Evolutionary conservation across 2,113 vertebrate species (phyloP).

Genomic region (Trachemys scripta): DNA sequence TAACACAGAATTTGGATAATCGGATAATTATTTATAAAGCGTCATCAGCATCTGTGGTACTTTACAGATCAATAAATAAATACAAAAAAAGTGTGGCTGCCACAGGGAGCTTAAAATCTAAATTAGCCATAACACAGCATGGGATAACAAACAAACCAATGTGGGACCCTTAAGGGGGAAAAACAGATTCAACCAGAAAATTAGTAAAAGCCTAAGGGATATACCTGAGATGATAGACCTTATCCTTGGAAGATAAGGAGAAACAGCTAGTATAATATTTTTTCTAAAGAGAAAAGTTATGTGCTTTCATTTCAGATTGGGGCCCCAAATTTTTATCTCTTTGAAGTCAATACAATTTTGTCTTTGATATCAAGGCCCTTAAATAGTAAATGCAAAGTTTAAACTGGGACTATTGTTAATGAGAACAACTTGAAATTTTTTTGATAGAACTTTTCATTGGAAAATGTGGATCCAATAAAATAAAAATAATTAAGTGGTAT

Average conservation of each 20-base stretch:
- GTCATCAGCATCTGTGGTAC: not conserved
- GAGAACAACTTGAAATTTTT: too few relatives aligned
- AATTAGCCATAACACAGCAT: not conserved
- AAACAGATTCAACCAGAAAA: not conserved
- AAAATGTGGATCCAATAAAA: too few relatives aligned
- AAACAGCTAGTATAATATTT: not conserved
- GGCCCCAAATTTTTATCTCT: not conserved
- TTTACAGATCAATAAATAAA: not conserved
- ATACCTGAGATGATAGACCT: too few relatives aligned
- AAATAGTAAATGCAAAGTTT: not conserved
- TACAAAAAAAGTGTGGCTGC: not conserved
- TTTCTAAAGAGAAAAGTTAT: not conserved
- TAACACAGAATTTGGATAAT: not conserved
- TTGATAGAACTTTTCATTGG: too few relatives aligned
- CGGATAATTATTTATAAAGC: not conserved
- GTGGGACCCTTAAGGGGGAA: rapidly evolving
- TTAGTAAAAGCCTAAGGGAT: not conserved
- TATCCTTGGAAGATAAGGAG: rapidly evolving
- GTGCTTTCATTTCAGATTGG: not conserved
- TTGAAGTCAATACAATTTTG: not conserved
- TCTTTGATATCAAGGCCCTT: not conserved
- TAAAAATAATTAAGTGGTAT: rapidly evolving
- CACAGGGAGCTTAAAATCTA: not conserved
- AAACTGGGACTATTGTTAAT: not conserved
- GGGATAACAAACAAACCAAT: not conserved